Evolutionary conservation across 2,888 invertebrate species (phyloP), one percentile per base, ranked within the genome.

Genomic region (Homarus gammarus): DNA sequence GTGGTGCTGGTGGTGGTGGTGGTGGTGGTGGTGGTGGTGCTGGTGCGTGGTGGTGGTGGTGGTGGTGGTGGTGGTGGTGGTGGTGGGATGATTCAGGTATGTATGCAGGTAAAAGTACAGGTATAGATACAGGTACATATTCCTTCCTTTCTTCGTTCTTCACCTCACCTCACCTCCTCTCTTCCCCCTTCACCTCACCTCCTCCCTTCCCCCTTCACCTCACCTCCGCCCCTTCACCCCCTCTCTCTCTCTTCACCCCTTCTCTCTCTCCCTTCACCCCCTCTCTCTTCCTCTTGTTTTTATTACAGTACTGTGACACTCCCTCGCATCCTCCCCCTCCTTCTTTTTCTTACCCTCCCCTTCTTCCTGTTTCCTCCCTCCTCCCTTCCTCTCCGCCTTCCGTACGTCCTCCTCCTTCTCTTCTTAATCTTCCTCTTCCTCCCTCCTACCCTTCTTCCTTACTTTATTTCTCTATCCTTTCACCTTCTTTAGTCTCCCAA

Each of bases 331-430:
- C 70, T 70, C 12, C 27, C 31, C 27, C 70, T 70, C 70, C 27
- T 2, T 70, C 70, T 70, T 1, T 70, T 12, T 70, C 33, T 70
- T 12, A 27, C 33, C 27, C 18, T 70, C 70, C 36, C 49, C 49
- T 49, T 78, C 49, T 78, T 49, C 49, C 31, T 51, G 3, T 51
- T 8, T 51, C 49, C 10, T n/a, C 49, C 49, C 44, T 49, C 49
- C 49, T 77, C 15, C 44, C 27, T 77, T 22, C 49, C 51, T 78
- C 31, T 78, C 51, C 49, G 31, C 49, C 77, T 78, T n/a, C n/a
- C n/a, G n/a, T n/a, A n/a, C n/a, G n/a, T 70, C 12, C 27, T 31
- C 27, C 70, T 70, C 70, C 27, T 2, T 70, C 70, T 70, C 6
- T 70, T 12, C 27, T 12, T 70, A 33, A 27, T 12, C 27, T 2